Base-by-base conservation (phyloP, 2,888 invertebrate species). In the Marasmarcha lunaedactyla region DNA sequence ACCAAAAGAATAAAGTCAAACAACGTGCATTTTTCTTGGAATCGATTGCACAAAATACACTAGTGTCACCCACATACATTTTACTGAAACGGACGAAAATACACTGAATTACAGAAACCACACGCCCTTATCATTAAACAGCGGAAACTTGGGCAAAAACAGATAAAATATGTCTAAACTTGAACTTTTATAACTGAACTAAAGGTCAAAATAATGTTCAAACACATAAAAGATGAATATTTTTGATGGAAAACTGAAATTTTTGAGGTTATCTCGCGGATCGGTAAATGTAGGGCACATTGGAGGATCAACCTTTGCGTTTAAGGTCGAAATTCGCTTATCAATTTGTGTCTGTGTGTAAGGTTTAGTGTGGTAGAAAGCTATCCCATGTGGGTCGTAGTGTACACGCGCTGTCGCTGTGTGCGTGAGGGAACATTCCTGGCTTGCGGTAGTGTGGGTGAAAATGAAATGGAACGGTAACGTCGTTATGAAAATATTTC, bases 261-360 rank as follows among this genome's bases (percentile, higher is more conserved):
- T 69, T 81, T 83, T 76, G 67, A 81, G 81, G 81, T 83, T 83
- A 81, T 70, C 63, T 68, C 60, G 50, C 59, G 61, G 66, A 71
- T 70, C 67, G 67, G 66, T 64, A 61, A 71, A 76, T 71, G 76
- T 74, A 72, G 74, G 76, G 59, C 72, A 68, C 65, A 62, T 64
- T 66, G 65, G 13, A 60, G 56, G 61, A 59, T 54, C 55, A 59
- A 59, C 52, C 52, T 48, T 44, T 50, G 46, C 48, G 51, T 30
- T 39, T 74, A 77, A 59, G 64, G 77, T 63, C 58, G 57, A 73
- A 46, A 66, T 57, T 81, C 51, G 70, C 63, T 48, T 54, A 58
- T 26, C 37, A 44, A 41, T 46, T 38, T 50, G 37, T 46, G 44
- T 44, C 43, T 66, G 67, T 77, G 71, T 72, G 71, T 47, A 45